phyloP scores from a whole-genome alignment of 2,888 invertebrate species.

The Muscina levida region DNA sequence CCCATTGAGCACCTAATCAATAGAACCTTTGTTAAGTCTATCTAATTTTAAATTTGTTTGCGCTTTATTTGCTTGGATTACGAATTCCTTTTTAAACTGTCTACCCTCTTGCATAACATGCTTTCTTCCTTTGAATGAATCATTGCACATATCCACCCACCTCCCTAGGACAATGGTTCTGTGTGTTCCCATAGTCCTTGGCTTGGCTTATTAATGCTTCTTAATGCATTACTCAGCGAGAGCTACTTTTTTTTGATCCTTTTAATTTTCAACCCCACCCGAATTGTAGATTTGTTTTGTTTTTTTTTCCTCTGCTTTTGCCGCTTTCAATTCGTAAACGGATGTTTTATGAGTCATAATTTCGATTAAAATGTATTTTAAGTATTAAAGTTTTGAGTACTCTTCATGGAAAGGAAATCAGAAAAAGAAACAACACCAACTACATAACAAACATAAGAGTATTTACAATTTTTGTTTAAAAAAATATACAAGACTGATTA shows the following conservation, averaged over 20 bases:
- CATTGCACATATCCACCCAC: no score
- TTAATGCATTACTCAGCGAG: neutral
- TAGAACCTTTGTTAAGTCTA: no score
- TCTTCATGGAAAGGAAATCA: neutral
- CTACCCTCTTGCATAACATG: no score
- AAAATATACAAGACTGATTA: neutral
- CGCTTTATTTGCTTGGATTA: no score
- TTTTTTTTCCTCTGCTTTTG: neutral
- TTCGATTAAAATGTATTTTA: conserved; percentile 31
- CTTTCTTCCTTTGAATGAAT: no score
- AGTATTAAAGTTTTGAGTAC: neutral
- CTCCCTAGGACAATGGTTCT: no score
- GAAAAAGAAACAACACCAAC: no score
- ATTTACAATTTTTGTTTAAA: neutral
- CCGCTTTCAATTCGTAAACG: neutral
- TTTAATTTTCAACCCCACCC: neutral
- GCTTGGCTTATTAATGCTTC: neutral
- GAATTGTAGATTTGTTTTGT: neutral
- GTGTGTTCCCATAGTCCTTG: neutral
- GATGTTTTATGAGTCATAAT: conserved; percentile 29
- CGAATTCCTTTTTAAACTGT: no score
- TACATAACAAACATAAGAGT: neutral
- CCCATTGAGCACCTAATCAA: no score
- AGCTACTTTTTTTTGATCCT: neutral
- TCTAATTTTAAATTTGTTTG: no score